Percentiles rank a stretch among this genome's conserved stretches.
These are phyloP conservation scores for Ditylenchus weischeri DNA, from an alignment of 2,888 invertebrate species.

Conservation along the genomic window DNA sequence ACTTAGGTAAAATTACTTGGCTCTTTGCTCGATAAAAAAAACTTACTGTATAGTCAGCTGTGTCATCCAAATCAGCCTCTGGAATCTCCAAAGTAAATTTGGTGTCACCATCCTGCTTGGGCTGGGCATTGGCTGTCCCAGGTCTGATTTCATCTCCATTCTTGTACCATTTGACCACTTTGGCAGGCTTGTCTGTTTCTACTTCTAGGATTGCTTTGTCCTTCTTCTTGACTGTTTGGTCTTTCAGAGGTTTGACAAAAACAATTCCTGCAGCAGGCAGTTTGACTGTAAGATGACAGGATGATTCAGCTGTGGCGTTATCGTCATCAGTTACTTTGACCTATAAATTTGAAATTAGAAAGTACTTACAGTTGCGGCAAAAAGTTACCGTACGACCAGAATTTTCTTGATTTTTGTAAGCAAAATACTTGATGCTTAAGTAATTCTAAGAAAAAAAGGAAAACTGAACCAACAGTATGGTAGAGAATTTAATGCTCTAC, in stretches of 20 bases:
- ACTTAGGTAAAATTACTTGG: background rate
- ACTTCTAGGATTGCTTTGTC: slow-evolving; percentile 58
- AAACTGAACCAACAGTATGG: too few species aligned
- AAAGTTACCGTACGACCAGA: too few species aligned
- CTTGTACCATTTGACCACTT: slow-evolving; percentile 74
- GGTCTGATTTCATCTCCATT: slow-evolving; percentile 52
- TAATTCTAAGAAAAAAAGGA: too few species aligned
- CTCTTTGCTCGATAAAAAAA: background rate
- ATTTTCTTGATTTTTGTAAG: too few species aligned
- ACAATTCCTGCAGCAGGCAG: slow-evolving; percentile 36
- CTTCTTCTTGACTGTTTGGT: slow-evolving; percentile 43
- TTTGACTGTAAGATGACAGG: slow-evolving; percentile 51
- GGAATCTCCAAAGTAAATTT: slow-evolving; percentile 53
- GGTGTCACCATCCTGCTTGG: slow-evolving; percentile 45
- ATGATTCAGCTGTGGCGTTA: slow-evolving; percentile 56
- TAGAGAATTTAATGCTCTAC: too few species aligned
- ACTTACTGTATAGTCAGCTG: slow-evolving; percentile 42
- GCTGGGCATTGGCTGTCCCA: slow-evolving; percentile 34
- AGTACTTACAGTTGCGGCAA: background rate
- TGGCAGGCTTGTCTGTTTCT: slow-evolving; percentile 72
- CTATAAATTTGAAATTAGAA: background rate
- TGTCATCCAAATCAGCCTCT: slow-evolving; percentile 45
- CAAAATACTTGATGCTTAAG: too few species aligned
- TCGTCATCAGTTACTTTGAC: slow-evolving; percentile 38
- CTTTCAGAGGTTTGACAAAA: slow-evolving; percentile 41